A percentile compares a stretch with the other conserved stretches of the same genome.
Conservation (phyloP, 2,888 invertebrate species). For the Phaedon cochleariae region DNA sequence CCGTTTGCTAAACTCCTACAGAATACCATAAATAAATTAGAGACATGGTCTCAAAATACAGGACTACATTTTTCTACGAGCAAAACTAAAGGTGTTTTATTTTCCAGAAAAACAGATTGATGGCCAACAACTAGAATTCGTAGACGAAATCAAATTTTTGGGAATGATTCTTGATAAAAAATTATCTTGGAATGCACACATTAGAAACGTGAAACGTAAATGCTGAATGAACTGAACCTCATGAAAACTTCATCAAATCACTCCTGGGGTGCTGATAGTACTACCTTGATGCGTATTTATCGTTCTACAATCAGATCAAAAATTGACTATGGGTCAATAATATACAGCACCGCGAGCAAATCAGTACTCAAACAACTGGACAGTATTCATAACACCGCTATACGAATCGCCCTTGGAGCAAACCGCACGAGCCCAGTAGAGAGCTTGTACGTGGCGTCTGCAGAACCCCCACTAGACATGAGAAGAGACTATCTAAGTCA, state of each 20-base stretch:
- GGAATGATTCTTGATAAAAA: background rate
- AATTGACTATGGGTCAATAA: slow-evolving; percentile 1
- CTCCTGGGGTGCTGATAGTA: background rate
- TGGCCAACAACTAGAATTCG: background rate
- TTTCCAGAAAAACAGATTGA: background rate
- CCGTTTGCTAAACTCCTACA: background rate
- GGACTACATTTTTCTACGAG: background rate
- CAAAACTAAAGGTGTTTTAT: background rate
- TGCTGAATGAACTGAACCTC: background rate
- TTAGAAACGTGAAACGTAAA: background rate
- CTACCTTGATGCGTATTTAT: background rate
- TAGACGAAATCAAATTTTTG: background rate
- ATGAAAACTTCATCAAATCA: background rate
- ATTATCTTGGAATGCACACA: background rate
- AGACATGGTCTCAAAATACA: background rate
- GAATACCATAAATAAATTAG: background rate
- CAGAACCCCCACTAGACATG: slow-evolving; percentile 3
- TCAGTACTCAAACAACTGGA: slow-evolving; percentile 6
- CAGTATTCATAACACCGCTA: background rate
- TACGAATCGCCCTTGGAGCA: slow-evolving; percentile 8
- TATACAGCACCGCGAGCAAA: background rate
- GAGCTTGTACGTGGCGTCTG: background rate
- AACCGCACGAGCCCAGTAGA: slow-evolving; percentile 2
- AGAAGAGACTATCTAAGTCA: background rate
- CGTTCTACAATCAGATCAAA: background rate